Evolutionary conservation across 2,888 invertebrate species (phyloP).

Genomic region (Carabus problematicus): DNA sequence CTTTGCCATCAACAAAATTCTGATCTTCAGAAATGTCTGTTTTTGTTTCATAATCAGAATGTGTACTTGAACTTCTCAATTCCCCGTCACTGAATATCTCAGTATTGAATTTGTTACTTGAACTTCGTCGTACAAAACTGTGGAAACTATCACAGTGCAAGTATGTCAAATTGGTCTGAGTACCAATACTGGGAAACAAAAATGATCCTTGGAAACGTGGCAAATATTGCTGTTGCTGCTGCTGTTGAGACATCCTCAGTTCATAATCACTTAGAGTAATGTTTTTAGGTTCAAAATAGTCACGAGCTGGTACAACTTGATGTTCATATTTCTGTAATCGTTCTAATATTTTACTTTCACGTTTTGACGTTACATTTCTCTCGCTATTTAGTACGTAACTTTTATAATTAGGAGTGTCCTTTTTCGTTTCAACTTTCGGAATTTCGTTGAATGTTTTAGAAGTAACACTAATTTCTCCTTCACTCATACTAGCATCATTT

Average conservation of each 20-base stretch:
- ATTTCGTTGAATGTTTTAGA: no score
- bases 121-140: no score
- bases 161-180: constrained; percentile 22
- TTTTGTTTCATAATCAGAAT: constrained; percentile 10
- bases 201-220: constrained; percentile 8
- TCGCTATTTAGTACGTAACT: no score
- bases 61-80: constrained; percentile 7
- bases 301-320: constrained; percentile 2
- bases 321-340: constrained; percentile 32
- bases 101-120: no score
- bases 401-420: no score
- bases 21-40: not conserved
- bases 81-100: constrained; percentile 32
- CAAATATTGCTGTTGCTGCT: not conserved
- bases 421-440: no score
- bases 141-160: no score
- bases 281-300: not conserved
- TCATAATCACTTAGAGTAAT: constrained; percentile 17
- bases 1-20: not conserved
- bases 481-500: no score
- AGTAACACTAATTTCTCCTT: no score
- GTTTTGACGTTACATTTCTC: not conserved
- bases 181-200: constrained; percentile 15
- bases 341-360: constrained; percentile 10
- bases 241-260: not conserved